Conservation (phyloP, 1,140 invertebrate species). For the Paracyclopina nana region DNA sequence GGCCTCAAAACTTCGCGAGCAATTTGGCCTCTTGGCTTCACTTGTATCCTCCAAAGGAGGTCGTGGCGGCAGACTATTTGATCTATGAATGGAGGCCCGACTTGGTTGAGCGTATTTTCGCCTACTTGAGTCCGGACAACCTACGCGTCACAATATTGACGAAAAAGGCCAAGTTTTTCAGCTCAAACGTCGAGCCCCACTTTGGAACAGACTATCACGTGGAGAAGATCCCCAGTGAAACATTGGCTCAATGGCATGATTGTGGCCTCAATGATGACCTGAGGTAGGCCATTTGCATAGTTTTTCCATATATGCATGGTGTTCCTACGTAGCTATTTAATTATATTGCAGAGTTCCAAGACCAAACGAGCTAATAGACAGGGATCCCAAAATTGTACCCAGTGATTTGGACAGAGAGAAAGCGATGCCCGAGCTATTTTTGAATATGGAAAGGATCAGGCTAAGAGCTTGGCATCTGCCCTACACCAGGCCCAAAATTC, state of each 20-base stretch:
- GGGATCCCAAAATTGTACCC: background rate
- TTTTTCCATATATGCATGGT: no score
- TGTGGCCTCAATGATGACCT: background rate
- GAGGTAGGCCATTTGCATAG: no score
- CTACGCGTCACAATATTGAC: conserved; percentile 29
- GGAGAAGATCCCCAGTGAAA: conserved; percentile 2
- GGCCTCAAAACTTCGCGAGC: conserved; percentile 48
- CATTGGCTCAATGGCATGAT: background rate
- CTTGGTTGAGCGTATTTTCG: conserved; percentile 48
- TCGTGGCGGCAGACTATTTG: conserved; percentile 50
- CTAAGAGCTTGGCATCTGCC: conserved; percentile 1
- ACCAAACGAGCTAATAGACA: background rate
- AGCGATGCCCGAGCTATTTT: background rate
- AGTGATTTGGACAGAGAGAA: background rate
- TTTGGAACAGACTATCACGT: conserved; percentile 15
- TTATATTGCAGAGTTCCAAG: background rate
- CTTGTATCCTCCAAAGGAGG: conserved; percentile 36
- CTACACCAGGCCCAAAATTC: background rate
- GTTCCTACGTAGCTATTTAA: no score
- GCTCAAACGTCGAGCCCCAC: conserved; percentile 4
- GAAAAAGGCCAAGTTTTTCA: background rate
- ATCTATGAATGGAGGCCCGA: conserved; percentile 66
- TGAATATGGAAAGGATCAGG: background rate
- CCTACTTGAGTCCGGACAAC: conserved; percentile 55
- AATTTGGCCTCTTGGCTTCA: conserved; percentile 33